These are phyloP conservation scores for Pomatorhinus ruficollis DNA, from an alignment of 2,113 vertebrate genomes.

Conservation along the genomic window DNA sequence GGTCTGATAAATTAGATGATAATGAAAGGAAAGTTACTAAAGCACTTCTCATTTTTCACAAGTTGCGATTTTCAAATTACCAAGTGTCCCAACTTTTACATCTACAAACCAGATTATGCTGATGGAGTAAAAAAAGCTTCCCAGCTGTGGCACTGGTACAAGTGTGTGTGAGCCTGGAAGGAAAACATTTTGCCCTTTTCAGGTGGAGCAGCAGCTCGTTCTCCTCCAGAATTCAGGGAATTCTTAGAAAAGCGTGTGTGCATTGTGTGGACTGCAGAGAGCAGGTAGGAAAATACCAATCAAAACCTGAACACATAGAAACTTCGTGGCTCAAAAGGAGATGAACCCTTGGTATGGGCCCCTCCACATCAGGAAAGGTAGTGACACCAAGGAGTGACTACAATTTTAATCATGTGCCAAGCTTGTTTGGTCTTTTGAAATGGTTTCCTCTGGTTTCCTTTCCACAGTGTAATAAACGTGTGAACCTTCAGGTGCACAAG, in stretches of 20 bases:
- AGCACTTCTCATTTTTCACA: not conserved
- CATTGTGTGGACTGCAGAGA: not conserved
- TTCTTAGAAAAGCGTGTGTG: accelerated
- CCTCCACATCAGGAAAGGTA: not conserved
- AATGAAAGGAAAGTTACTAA: not conserved
- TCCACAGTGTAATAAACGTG: not conserved
- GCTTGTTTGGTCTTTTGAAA: not conserved
- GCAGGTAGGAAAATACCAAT: not conserved
- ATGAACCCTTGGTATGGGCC: not conserved
- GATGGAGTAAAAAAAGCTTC: not conserved
- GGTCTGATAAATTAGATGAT: not conserved
- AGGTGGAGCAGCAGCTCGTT: not conserved
- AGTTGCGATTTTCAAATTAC: not conserved
- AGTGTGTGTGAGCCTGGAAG: not conserved
- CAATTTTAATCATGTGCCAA: not conserved
- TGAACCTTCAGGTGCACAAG: not conserved
- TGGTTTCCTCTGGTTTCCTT: not conserved
- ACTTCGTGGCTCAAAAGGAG: not conserved
- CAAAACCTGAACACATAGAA: not conserved
- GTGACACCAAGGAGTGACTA: not conserved
- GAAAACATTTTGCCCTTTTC: not conserved
- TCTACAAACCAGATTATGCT: not conserved
- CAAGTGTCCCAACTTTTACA: not conserved
- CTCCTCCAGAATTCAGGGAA: not conserved
- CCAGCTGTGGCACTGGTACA: not conserved